Evolutionary conservation across 2,113 vertebrate species (phyloP).

Genomic region (Anolis carolinensis): DNA sequence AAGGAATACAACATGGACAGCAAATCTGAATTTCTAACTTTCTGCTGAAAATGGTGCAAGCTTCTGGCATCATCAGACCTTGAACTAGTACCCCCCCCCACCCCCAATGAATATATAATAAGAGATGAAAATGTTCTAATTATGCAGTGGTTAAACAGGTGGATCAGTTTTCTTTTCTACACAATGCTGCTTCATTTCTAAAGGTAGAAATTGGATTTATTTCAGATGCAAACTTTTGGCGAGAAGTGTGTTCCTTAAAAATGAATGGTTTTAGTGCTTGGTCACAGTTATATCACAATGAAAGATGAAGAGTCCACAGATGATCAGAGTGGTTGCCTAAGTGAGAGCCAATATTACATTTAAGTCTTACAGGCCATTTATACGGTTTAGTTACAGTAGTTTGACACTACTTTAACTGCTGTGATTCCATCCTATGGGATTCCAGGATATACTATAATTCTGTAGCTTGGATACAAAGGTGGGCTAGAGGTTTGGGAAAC

Average conservation of each 20-base stretch:
- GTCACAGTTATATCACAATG: not conserved
- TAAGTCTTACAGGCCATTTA: too few relatives aligned
- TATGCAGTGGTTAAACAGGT: not conserved
- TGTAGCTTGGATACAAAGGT: too few relatives aligned
- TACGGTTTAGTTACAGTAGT: too few relatives aligned
- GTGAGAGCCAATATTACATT: too few relatives aligned
- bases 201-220: not conserved
- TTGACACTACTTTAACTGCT: too few relatives aligned
- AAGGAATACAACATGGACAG: not conserved
- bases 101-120: not conserved
- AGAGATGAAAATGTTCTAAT: not conserved
- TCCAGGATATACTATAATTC: too few relatives aligned
- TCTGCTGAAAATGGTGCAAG: not conserved
- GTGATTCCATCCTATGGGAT: too few relatives aligned
- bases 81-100: not conserved
- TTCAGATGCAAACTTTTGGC: not conserved
- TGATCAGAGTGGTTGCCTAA: not conserved
- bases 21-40: not conserved
- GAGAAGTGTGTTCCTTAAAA: not conserved
- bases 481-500: too few relatives aligned
- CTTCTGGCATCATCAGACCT: not conserved
- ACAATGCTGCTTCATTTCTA: not conserved
- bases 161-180: not conserved
- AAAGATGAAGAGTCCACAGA: not conserved
- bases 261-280: too few relatives aligned